Evolutionary conservation across 2,797 vertebrate genomes (phyloP).

Genomic region (Sarcophilus harrisii): DNA sequence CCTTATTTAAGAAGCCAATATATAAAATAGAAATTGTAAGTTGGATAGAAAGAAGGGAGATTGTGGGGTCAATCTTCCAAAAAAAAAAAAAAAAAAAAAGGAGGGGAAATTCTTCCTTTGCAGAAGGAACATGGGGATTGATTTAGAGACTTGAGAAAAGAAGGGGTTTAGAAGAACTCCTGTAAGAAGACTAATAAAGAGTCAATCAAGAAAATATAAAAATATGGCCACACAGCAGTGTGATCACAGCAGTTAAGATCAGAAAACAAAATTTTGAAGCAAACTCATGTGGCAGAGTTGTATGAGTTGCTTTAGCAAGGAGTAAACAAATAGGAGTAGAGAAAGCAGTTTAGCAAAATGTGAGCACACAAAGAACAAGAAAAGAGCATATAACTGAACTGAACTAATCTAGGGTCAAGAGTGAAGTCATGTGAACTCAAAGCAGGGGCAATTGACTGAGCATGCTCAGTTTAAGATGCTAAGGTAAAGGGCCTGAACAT

Average conservation of each 20-base stretch:
- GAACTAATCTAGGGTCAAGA: not conserved
- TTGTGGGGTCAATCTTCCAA: not conserved
- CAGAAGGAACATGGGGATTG: not conserved
- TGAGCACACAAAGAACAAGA: not conserved
- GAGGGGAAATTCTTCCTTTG: not conserved
- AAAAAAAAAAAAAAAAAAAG: not conserved
- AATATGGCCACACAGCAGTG: not conserved
- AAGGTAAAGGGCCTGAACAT: not conserved
- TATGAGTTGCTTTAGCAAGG: not conserved
- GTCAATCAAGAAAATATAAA: not conserved
- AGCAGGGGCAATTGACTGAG: not conserved
- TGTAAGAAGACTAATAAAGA: not conserved
- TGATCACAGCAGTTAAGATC: no score
- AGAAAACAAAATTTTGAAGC: not conserved
- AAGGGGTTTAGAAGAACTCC: not conserved
- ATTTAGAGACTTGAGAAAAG: not conserved
- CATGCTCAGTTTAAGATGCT: not conserved
- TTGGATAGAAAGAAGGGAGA: not conserved
- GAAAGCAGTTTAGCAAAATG: not conserved
- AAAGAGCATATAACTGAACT: not conserved
- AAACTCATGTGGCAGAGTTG: not conserved
- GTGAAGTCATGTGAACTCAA: not conserved
- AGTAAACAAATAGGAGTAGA: not conserved
- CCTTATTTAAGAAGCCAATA: not conserved
- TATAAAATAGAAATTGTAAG: not conserved